phyloP scores from a whole-genome alignment of 2,888 invertebrate genomes.

The Drosophila eohydei region DNA sequence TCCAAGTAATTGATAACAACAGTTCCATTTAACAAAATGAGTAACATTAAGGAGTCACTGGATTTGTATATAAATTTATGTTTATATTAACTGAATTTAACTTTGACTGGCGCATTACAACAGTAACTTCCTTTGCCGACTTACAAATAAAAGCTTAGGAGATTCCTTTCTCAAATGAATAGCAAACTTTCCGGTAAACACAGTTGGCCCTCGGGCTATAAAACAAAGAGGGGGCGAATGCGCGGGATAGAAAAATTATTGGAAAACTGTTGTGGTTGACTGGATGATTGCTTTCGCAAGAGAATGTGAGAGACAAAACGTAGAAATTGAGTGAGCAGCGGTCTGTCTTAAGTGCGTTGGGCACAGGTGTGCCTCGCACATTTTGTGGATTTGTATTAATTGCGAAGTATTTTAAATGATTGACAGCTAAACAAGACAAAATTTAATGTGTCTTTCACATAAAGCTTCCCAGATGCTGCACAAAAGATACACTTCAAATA shows the following conservation, averaged over 20 bases:
- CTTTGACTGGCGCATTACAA: background rate
- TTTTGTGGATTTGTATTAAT: slow-evolving; percentile 32
- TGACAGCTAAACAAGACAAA: slow-evolving; percentile 33
- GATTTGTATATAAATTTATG: background rate
- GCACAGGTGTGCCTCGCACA: slow-evolving; percentile 24
- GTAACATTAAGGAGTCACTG: no score
- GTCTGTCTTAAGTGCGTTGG: slow-evolving; percentile 14
- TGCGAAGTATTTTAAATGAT: slow-evolving; percentile 45
- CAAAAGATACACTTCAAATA: background rate
- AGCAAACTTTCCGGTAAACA: slow-evolving; percentile 3
- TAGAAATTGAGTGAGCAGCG: slow-evolving; percentile 22
- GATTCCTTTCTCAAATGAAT: background rate
- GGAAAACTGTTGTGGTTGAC: slow-evolving; percentile 26
- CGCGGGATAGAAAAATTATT: slow-evolving; percentile 13
- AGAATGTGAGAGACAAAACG: background rate
- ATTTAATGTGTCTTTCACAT: slow-evolving; percentile 2
- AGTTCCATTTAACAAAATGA: no score
- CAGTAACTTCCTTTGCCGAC: background rate
- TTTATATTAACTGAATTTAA: background rate
- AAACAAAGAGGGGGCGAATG: background rate
- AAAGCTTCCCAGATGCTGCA: background rate
- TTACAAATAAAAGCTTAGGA: background rate
- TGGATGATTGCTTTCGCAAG: slow-evolving; percentile 6
- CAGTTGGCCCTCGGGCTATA: background rate
- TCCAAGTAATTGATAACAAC: background rate